A percentile compares a stretch with the other conserved stretches of the same genome.
Evolutionary conservation across 2,888 invertebrate genomes (phyloP).

Genomic region (Andrena camellia): DNA sequence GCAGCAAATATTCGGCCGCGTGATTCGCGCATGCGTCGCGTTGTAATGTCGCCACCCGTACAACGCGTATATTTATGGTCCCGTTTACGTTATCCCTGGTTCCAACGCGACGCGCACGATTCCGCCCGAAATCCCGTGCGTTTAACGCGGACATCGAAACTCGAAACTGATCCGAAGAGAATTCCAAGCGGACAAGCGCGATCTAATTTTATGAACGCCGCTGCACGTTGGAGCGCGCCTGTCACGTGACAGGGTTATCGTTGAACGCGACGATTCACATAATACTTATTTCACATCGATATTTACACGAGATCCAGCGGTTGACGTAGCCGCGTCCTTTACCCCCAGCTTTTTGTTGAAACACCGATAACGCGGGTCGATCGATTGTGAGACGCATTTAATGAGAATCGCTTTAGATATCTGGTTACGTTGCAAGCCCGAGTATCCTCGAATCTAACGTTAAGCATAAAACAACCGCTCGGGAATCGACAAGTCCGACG

Average conservation of each 20-base stretch:
- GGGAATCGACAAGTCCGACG: slow-evolving; percentile 17
- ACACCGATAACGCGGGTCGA: not conserved
- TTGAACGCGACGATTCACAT: not conserved
- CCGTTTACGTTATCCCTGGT: not conserved
- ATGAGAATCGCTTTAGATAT: not conserved
- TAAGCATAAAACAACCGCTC: not conserved
- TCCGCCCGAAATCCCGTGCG: not conserved
- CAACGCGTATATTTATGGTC: slow-evolving; percentile 20
- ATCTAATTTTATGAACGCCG: slow-evolving; percentile 19
- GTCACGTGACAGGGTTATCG: not conserved
- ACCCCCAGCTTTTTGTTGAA: not conserved
- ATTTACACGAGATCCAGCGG: not conserved
- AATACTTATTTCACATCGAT: slow-evolving; percentile 5
- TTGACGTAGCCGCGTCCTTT: not conserved
- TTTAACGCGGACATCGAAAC: slow-evolving; percentile 14
- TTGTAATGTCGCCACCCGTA: slow-evolving; percentile 10
- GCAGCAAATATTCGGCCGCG: slow-evolving; percentile 28
- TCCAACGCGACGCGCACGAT: not conserved
- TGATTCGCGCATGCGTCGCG: slow-evolving; percentile 16
- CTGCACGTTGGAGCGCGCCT: not conserved
- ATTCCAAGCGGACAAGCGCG: not conserved
- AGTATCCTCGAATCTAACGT: too few relatives aligned
- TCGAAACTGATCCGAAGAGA: not conserved
- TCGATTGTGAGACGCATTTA: not conserved
- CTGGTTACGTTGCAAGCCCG: too few relatives aligned